Base-by-base conservation (phyloP, 2,888 invertebrate genomes). In the Thecophora atra region DNA sequence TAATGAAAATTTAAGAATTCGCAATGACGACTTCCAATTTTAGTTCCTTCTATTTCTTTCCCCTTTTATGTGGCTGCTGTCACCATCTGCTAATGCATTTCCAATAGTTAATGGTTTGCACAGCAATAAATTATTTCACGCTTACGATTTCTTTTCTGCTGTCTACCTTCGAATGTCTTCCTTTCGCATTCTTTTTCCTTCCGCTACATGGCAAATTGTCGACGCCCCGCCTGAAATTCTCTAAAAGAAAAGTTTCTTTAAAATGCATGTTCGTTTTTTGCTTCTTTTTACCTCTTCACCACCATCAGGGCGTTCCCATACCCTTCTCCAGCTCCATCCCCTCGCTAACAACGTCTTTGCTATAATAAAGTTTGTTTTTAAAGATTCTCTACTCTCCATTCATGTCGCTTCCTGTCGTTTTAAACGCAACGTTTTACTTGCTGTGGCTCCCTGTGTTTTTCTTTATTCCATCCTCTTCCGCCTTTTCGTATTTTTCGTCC, bases 1-100 rank as follows among this genome's bases (percentile, higher is more conserved):
- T 69, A 69, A 62, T 69, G 51, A 60, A 51, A 51, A 68, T 68
- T 58, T 58, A n/a, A 44, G 28, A 19, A 58, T 15, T 68, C 58
- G 42, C 28, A 37, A 37, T 13, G 44, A 63, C 42, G 42, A 37
- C 37, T 37, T 1, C 15, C 37, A 21, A 21, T 19, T 42, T 37
- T 24, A 42, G 37, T 11, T 2, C 21, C n/a, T 11, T 63, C 19
- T 63, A n/a, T 63, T 2, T 64, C 21, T 28, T 8, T 26, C 1
- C 8, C 42, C 42, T 7, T 44, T 19, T 58, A 21, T 58, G 17
- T 21, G 13, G n/a, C 47, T 1, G 15, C 28, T 60, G 30, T 63
- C 30, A 17, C 4, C 37, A 24, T 56, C 58, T 68, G 26, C 17
- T 68, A 58, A 68, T 68, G 47, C 69, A 69, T 69, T 69, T 69